Conservation (phyloP, 2,797 vertebrate genomes). For the Falco biarmicus region DNA sequence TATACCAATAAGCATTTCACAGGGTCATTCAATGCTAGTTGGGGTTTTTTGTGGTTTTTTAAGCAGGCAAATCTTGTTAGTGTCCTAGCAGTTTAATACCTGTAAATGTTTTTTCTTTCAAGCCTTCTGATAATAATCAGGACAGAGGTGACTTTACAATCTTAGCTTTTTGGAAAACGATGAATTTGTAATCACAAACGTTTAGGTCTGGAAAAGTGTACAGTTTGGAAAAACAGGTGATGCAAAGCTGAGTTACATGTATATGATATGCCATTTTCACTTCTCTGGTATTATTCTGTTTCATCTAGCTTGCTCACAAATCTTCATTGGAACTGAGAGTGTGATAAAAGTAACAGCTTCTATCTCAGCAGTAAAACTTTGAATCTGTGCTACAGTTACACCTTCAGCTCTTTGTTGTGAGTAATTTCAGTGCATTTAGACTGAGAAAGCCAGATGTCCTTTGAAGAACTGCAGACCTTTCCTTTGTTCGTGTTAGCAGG, state of each 20-base stretch:
- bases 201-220: background rate
- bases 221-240: background rate
- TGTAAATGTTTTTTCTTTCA: background rate
- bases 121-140: background rate
- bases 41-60: background rate
- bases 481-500: background rate
- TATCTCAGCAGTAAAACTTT: background rate
- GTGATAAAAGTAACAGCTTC: background rate
- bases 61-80: background rate
- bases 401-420: background rate
- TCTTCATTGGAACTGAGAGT: background rate
- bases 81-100: background rate
- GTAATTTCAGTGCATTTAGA: background rate
- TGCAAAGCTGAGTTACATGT: background rate
- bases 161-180: background rate
- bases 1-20: background rate
- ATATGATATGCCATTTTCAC: background rate
- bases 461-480: background rate
- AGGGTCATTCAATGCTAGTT: background rate
- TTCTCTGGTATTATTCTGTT: background rate
- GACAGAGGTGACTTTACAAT: background rate
- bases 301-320: background rate
- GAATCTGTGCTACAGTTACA: background rate
- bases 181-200: background rate
- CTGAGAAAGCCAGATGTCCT: background rate